Conservation (phyloP, 92 coral and sea anemone species). For the Parazoanthus swiftii region DNA sequence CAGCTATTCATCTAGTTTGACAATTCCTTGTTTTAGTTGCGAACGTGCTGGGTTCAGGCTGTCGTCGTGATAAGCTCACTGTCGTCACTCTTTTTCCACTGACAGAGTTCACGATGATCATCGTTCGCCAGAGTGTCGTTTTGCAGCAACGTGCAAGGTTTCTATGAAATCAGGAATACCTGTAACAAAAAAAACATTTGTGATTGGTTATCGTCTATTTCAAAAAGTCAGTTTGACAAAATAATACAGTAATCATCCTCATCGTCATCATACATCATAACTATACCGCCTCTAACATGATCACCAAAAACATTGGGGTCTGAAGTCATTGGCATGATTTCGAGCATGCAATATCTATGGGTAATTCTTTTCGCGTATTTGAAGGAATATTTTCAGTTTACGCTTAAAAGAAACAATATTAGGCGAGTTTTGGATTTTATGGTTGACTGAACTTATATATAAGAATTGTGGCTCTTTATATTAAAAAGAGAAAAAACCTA, state of each 20-base stretch:
- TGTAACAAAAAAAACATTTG: conserved; percentile 25
- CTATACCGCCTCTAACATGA: no score
- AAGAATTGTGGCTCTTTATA: no score
- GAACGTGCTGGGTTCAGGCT: background rate
- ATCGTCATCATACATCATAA: background rate
- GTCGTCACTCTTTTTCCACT: background rate
- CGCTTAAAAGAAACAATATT: no score
- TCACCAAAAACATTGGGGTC: no score
- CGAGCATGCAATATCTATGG: no score
- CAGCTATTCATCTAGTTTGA: background rate
- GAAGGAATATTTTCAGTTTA: no score
- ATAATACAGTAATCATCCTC: background rate
- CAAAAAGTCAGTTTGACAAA: background rate
- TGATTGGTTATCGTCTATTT: background rate
- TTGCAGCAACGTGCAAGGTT: conserved; percentile 83
- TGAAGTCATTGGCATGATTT: no score
- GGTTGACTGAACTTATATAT: no score
- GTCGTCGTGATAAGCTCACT: background rate
- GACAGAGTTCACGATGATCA: background rate
- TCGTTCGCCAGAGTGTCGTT: background rate
- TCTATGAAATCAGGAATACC: conserved; percentile 85
- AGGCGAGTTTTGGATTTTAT: no score
- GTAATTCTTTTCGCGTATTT: no score
- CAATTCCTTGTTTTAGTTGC: background rate
- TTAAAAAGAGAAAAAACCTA: no score